These are phyloP conservation scores for Solea senegalensis DNA, from an alignment of 2,113 vertebrate species.

Conservation along the genomic window DNA sequence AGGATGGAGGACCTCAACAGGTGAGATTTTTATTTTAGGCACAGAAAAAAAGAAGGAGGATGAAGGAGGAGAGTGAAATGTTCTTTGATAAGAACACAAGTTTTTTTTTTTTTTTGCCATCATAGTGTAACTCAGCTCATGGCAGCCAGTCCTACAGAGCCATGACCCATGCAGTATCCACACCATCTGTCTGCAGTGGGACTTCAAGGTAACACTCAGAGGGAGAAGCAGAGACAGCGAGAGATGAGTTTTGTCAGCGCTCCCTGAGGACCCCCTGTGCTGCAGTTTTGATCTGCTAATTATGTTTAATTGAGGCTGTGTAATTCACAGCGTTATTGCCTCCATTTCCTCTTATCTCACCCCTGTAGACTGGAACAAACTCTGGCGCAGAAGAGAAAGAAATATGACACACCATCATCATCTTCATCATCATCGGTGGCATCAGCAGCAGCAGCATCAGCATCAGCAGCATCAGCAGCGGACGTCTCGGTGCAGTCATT, in stretches of 20 bases:
- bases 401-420: conserved; percentile 46
- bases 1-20: conserved; percentile 72
- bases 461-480: conserved; percentile 19
- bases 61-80: conserved; percentile 25
- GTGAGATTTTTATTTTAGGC: conserved; percentile 67
- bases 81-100: conserved; percentile 42
- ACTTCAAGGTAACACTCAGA: conserved; percentile 58
- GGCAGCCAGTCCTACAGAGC: conserved; percentile 43
- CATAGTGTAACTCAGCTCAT: conserved; percentile 27
- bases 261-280: conserved; percentile 60
- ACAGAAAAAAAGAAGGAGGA: conserved; percentile 35
- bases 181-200: conserved; percentile 72
- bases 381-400: conserved; percentile 17
- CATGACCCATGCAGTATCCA: conserved; percentile 63
- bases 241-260: conserved; percentile 19
- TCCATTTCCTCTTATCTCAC: conserved; percentile 53
- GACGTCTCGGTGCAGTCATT: conserved; percentile 32
- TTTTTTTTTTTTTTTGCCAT: background rate
- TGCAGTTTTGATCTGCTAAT: conserved; percentile 73
- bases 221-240: conserved; percentile 26
- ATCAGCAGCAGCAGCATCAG: conserved; percentile 28
- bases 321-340: conserved; percentile 52
- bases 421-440: conserved; percentile 16
- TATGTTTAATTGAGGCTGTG: conserved; percentile 68
- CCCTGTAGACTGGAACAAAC: conserved; percentile 34